Evolutionary conservation across 2,888 invertebrate species (phyloP).

Genomic region (Neoaliturus tenellus): DNA sequence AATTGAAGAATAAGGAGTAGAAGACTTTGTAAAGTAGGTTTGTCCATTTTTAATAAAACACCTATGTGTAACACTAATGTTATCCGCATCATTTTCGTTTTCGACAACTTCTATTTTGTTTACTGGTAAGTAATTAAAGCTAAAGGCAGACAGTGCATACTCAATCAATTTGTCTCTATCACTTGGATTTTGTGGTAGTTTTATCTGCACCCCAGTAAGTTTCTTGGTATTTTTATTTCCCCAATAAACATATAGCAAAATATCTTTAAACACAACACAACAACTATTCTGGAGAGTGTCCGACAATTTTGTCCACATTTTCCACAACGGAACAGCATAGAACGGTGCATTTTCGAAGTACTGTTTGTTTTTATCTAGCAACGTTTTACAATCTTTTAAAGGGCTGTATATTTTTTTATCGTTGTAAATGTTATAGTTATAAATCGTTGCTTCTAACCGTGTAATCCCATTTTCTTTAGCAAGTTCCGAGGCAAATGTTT

Average conservation of each 20-base stretch:
- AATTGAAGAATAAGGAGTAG: neutral
- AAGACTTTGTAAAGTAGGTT: neutral
- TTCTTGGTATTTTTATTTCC: slow-evolving; percentile 6
- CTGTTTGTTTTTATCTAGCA: neutral
- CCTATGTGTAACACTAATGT: neutral
- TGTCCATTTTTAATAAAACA: neutral
- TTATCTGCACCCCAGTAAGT: neutral
- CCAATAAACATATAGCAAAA: slow-evolving; percentile 16
- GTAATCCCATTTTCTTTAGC: slow-evolving; percentile 25
- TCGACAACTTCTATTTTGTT: neutral
- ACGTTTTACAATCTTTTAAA: neutral
- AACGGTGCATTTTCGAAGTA: slow-evolving; percentile 23
- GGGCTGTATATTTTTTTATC: neutral
- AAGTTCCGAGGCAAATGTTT: neutral
- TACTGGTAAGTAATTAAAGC: neutral
- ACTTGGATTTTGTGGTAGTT: neutral
- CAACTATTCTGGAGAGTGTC: neutral
- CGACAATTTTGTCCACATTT: neutral
- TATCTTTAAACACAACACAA: slow-evolving; percentile 12
- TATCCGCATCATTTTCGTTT: neutral
- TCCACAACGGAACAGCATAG: slow-evolving; percentile 3
- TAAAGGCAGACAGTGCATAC: neutral
- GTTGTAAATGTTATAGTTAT: neutral
- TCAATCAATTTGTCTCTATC: neutral
- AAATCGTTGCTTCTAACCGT: slow-evolving; percentile 32